Evolutionary conservation across 2,113 vertebrate species (phyloP).

Genomic region (Hippocampus mohnikei): DNA sequence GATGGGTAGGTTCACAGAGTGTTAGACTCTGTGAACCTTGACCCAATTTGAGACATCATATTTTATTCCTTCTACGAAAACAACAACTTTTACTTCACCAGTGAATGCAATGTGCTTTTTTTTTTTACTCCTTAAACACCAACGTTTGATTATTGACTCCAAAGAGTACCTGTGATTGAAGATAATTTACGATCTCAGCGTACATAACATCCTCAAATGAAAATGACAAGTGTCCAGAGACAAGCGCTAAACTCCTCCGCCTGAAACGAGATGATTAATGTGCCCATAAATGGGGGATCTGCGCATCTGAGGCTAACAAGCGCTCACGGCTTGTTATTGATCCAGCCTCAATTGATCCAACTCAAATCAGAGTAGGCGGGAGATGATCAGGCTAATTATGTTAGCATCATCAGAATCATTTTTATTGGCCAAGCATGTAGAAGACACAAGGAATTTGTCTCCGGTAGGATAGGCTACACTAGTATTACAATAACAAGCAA

Average conservation of each 20-base stretch:
- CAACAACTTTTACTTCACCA: not conserved
- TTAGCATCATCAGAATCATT: not conserved
- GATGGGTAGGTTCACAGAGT: no score
- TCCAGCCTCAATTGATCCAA: not conserved
- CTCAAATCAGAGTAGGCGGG: slow-evolving; percentile 2
- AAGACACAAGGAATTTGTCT: no score
- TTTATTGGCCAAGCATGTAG: no score
- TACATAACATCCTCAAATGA: not conserved
- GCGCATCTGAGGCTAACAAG: slow-evolving; percentile 15
- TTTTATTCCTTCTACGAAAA: no score
- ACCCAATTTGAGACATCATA: no score
- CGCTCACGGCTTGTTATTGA: slow-evolving; percentile 13
- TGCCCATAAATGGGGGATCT: not conserved
- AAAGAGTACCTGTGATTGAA: not conserved
- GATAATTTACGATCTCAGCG: not conserved
- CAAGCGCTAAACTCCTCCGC: not conserved
- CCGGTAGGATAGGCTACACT: no score
- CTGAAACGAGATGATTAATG: not conserved
- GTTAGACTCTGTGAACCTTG: no score
- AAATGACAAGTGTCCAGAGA: not conserved
- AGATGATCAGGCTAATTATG: slow-evolving; percentile 19
- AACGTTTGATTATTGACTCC: not conserved
- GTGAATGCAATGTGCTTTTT: not conserved
- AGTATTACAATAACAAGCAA: no score
- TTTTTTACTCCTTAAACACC: not conserved